These are phyloP conservation scores for Acronicta leporina DNA, from an alignment of 2,888 invertebrate genomes.

Conservation along the genomic window DNA sequence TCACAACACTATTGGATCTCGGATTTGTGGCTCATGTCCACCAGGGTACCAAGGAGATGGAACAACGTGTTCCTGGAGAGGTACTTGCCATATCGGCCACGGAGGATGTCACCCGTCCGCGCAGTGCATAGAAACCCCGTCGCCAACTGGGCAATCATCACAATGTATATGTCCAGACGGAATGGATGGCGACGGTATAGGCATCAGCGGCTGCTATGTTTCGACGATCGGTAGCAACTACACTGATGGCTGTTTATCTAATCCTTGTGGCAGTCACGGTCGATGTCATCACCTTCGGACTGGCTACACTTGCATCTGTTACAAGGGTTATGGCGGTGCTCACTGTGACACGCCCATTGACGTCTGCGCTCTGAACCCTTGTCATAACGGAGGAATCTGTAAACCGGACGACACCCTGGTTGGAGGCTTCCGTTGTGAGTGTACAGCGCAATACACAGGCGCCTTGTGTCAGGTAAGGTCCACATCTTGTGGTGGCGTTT, in stretches of 20 bases:
- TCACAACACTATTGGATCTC: conserved; percentile 96
- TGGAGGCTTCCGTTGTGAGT: conserved; percentile 89
- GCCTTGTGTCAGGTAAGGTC: conserved; percentile 89
- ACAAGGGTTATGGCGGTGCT: conserved; percentile 89
- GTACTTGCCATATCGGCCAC: conserved; percentile 92
- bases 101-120: conserved; percentile 96
- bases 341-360: conserved; percentile 90
- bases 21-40: conserved; percentile 96
- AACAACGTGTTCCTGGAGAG: conserved; percentile 91
- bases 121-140: conserved; percentile 92
- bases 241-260: conserved; percentile 79
- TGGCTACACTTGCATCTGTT: conserved; percentile 89
- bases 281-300: conserved; percentile 84
- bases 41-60: conserved; percentile 96
- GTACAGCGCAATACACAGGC: conserved; percentile 91
- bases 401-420: conserved; percentile 63
- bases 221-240: conserved; percentile 64
- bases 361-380: conserved; percentile 93
- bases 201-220: conserved; percentile 92
- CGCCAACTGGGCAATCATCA: conserved; percentile 86
- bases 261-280: conserved; percentile 90
- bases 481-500: conserved; percentile 80
- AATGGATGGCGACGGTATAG: conserved; percentile 94
- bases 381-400: conserved; percentile 95
- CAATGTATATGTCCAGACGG: conserved; percentile 94